Evolutionary conservation across 2,888 invertebrate species (phyloP).

Genomic region (Homarus gammarus): DNA sequence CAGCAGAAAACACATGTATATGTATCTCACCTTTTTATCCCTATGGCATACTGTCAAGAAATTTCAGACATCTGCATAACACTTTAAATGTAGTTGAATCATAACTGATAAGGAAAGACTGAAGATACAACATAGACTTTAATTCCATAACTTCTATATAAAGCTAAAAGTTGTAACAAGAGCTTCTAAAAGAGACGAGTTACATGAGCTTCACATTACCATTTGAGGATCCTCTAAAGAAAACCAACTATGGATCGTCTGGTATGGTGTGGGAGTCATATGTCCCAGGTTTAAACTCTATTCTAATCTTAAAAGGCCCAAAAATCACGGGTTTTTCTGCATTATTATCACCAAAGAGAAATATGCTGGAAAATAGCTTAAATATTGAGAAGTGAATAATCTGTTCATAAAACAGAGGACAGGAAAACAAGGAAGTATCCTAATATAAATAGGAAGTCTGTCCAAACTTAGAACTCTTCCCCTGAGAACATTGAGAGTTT

Average conservation of each 20-base stretch:
- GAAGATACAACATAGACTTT: slow-evolving; percentile 41
- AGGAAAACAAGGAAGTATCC: neutral
- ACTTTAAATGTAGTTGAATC: neutral
- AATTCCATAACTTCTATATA: slow-evolving; percentile 39
- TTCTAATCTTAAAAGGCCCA: slow-evolving; percentile 12
- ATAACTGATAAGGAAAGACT: slow-evolving; percentile 27
- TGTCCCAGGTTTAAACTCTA: neutral
- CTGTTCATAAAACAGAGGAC: neutral
- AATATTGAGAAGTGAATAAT: neutral
- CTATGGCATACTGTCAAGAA: slow-evolving; percentile 9
- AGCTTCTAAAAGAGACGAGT: slow-evolving; percentile 15
- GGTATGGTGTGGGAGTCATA: neutral
- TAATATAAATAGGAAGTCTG: neutral
- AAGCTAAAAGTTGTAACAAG: slow-evolving; percentile 40
- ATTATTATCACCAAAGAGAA: neutral
- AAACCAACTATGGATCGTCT: neutral
- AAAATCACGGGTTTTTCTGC: slow-evolving; percentile 41
- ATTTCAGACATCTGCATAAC: slow-evolving; percentile 3
- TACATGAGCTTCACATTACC: slow-evolving; percentile 1
- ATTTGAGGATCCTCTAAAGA: neutral
- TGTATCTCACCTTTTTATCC: slow-evolving; percentile 4
- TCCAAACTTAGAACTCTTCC: slow-evolving; percentile 21
- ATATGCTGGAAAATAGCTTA: neutral
- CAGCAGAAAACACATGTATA: neutral
- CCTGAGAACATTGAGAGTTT: slow-evolving; percentile 25